phyloP scores from a whole-genome alignment of 1,140 invertebrate genomes.

The Brachionus koreanus region DNA sequence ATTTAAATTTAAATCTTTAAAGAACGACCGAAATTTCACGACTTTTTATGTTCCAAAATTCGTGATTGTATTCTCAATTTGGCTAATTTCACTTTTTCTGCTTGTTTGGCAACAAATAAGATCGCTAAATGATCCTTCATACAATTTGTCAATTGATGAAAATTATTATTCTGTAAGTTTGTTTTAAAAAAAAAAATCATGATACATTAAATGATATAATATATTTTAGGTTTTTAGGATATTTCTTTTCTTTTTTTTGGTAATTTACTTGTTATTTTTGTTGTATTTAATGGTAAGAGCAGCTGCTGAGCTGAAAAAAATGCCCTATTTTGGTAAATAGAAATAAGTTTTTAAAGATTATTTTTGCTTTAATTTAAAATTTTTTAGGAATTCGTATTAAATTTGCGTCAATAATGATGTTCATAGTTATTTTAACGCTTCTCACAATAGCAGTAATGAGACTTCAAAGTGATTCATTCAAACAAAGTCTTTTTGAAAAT shows the following conservation, averaged over 20 bases:
- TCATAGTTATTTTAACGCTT: slow-evolving; percentile 74
- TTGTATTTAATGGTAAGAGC: slow-evolving; percentile 77
- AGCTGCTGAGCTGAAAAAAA: slow-evolving; percentile 85
- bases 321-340: slow-evolving; percentile 88
- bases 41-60: slow-evolving; percentile 88
- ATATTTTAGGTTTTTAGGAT: slow-evolving; percentile 45
- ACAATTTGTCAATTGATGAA: slow-evolving; percentile 76
- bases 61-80: slow-evolving; percentile 77
- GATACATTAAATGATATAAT: not conserved
- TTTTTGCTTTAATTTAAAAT: slow-evolving; percentile 44
- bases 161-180: slow-evolving; percentile 6
- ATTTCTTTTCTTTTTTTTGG: slow-evolving; percentile 65
- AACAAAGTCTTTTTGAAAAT: slow-evolving; percentile 87
- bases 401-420: slow-evolving; percentile 79
- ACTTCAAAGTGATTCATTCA: slow-evolving; percentile 79
- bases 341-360: not conserved
- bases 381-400: slow-evolving; percentile 79
- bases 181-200: not conserved
- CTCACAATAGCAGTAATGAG: slow-evolving; percentile 72
- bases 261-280: slow-evolving; percentile 79
- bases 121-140: slow-evolving; percentile 72
- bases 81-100: slow-evolving; percentile 82
- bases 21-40: slow-evolving; percentile 78
- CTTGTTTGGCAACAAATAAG: slow-evolving; percentile 79
- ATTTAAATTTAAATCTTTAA: slow-evolving; percentile 49